A percentile compares a stretch with the other conserved stretches of the same genome.
Conservation (phyloP, 2,797 vertebrate species). For the Chiroxiphia lanceolata region DNA sequence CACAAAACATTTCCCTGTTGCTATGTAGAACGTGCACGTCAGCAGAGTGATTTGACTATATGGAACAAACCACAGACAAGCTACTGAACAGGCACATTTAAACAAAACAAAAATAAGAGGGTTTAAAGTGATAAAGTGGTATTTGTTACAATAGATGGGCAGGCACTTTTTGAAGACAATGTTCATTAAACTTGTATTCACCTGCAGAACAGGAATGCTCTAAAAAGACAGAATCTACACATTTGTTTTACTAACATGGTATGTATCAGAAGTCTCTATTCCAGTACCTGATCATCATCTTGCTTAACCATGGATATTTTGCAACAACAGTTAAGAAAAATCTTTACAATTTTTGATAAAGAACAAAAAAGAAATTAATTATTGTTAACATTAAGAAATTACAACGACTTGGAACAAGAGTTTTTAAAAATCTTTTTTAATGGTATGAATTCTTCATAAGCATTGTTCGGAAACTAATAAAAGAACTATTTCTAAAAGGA, state of each 20-base stretch:
- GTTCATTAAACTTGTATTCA: neutral
- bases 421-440: neutral
- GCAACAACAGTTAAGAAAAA: neutral
- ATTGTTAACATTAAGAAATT: neutral
- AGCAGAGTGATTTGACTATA: neutral
- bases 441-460: neutral
- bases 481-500: slow-evolving; percentile 42
- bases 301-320: neutral
- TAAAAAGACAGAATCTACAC: neutral
- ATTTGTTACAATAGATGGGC: neutral
- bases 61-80: neutral
- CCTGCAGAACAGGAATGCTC: neutral
- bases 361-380: neutral
- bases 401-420: neutral
- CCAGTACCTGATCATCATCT: neutral
- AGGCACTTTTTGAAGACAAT: neutral
- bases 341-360: neutral
- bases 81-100: neutral
- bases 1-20: neutral
- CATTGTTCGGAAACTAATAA: slow-evolving; percentile 10
- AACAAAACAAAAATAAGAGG: neutral
- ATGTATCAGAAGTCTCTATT: neutral
- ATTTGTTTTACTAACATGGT: neutral
- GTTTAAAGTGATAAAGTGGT: neutral
- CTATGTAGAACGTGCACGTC: neutral